phyloP scores from a whole-genome alignment of 1,140 invertebrate species.

The Orchesella cincta region DNA sequence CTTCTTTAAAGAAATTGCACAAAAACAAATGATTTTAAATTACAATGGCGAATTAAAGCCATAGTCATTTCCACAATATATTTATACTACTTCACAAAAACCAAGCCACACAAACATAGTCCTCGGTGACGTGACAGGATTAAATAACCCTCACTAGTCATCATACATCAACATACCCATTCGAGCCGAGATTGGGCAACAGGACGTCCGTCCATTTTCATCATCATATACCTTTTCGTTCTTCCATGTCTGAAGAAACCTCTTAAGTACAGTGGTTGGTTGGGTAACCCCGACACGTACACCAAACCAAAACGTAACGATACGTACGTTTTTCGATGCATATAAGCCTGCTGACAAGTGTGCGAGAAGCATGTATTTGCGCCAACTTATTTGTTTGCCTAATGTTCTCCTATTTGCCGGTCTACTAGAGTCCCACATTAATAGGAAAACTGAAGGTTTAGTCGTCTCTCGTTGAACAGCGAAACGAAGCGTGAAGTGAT shows the following conservation, averaged over 20 bases:
- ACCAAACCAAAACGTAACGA: no score
- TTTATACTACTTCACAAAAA: no score
- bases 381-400: background rate
- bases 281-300: background rate
- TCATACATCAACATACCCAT: constrained; percentile 16
- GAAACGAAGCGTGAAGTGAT: constrained; percentile 17
- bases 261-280: background rate
- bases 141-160: constrained; percentile 1
- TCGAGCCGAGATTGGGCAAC: background rate
- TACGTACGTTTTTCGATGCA: no score
- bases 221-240: no score
- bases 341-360: no score
- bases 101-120: no score
- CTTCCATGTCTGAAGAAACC: background rate
- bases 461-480: background rate
- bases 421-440: background rate
- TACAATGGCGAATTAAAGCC: no score
- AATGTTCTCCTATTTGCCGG: background rate
- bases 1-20: no score
- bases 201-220: constrained; percentile 10
- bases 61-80: no score
- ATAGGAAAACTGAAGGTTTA: background rate
- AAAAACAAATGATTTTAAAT: no score
- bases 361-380: no score
- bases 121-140: background rate